phyloP scores from a whole-genome alignment of 2,888 invertebrate species.

The Cheilosia urbana region DNA sequence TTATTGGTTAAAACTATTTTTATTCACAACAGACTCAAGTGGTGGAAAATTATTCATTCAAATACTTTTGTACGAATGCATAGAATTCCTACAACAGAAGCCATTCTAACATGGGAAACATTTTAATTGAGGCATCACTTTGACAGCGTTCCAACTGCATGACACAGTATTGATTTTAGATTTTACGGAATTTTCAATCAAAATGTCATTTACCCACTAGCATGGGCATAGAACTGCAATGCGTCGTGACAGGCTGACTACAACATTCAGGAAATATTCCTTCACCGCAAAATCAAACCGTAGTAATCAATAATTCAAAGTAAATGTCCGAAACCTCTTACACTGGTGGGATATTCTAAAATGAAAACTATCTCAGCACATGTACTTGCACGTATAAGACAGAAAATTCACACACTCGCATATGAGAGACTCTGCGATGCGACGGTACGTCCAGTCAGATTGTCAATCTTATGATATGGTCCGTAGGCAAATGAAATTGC shows the following conservation, averaged over 20 bases:
- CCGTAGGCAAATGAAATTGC: constrained; percentile 24
- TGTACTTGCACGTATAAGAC: not conserved
- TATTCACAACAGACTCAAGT: too few relatives aligned
- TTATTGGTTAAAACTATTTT: too few relatives aligned
- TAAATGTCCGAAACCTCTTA: constrained; percentile 50
- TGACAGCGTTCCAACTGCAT: not conserved
- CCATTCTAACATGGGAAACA: not conserved
- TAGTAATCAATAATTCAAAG: constrained; percentile 53
- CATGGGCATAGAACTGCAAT: constrained; percentile 16
- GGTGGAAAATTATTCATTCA: too few relatives aligned
- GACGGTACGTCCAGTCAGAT: constrained; percentile 18
- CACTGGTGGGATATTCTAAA: constrained; percentile 20
- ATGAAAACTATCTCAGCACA: constrained; percentile 15
- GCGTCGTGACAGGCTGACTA: constrained; percentile 25
- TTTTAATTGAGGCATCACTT: not conserved
- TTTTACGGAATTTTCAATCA: constrained; percentile 23
- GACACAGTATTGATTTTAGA: constrained; percentile 19
- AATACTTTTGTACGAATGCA: too few relatives aligned
- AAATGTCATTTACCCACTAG: constrained; percentile 18
- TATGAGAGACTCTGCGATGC: not conserved
- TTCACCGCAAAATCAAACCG: constrained; percentile 30
- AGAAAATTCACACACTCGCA: not conserved
- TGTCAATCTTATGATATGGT: constrained; percentile 32
- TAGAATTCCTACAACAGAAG: too few relatives aligned
- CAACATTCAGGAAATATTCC: constrained; percentile 3